A percentile compares a stretch with the other conserved stretches of the same genome.
phyloP scores from a whole-genome alignment of 2,888 invertebrate genomes.

The Diarsia mendica region DNA sequence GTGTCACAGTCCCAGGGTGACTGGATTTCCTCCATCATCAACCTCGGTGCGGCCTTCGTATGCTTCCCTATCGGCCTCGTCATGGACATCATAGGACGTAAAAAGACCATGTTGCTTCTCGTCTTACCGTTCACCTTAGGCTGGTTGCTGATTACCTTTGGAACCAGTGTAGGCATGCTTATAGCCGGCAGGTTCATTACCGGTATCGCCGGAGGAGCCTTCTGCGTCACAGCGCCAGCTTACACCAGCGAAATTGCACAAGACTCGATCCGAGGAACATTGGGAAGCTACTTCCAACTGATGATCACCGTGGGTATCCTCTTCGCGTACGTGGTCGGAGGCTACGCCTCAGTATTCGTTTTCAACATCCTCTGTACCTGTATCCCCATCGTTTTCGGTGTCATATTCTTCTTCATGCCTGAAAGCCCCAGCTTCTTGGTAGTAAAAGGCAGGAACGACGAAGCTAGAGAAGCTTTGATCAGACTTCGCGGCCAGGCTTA shows the following conservation, averaged over 20 bases:
- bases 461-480: conserved; percentile 92
- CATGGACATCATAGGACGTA: conserved; percentile 94
- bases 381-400: conserved; percentile 92
- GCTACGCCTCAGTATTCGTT: conserved; percentile 88
- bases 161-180: conserved; percentile 91
- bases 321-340: conserved; percentile 93
- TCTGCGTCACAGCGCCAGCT: conserved; percentile 95
- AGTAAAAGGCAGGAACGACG: conserved; percentile 91
- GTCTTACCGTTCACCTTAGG: conserved; percentile 93
- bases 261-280: conserved; percentile 94
- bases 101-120: conserved; percentile 92
- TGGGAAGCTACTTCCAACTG: conserved; percentile 97
- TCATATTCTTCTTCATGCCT: conserved; percentile 95
- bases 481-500: conserved; percentile 94
- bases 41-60: conserved; percentile 93
- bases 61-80: conserved; percentile 93
- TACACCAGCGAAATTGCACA: conserved; percentile 97
- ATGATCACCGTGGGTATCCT: conserved; percentile 96
- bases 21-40: conserved; percentile 93
- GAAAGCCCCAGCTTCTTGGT: conserved; percentile 95
- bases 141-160: conserved; percentile 93
- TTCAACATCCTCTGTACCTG: conserved; percentile 92
- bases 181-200: conserved; percentile 92
- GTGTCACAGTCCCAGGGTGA: conserved; percentile 90
- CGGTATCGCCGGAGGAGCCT: conserved; percentile 94